Base-by-base conservation (phyloP, 2,797 vertebrate genomes). In the Coracias cyanogaster region DNA sequence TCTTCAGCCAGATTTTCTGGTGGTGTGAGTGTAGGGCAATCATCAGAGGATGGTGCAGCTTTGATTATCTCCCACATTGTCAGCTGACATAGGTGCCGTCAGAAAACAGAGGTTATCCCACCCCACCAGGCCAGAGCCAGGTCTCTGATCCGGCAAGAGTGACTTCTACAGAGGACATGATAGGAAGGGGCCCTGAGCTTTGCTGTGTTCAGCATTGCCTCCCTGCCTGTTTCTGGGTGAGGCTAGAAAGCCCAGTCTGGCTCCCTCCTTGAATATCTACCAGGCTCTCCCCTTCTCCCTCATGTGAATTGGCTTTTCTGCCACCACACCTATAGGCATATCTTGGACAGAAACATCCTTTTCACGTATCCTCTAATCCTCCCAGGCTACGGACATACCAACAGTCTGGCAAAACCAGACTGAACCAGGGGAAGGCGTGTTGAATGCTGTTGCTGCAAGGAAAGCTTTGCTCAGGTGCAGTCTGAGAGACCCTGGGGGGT, bases 361-460 rank as follows among this genome's bases (percentile, higher is more conserved):
- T 87, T 45, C 19, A 31, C 3, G 5, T 2, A 1, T 64, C 8
- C 37, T 71, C 54, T 65, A 26, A 49, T 17, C 8, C 7, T 78
- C 3, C 8, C 8, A 43, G 48, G 31, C 61, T 82, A 43, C 26
- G 73, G 46, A 83, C 37, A 7, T 15, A 49, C 10, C 4, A 5
- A 13, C 28, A 26, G 5, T 8, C 25, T 48, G 58, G 49, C 62
- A 33, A 93, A 80, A 46, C 0, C 0, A 0, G 62, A 13, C 6
- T 33, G 25, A 10, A 51, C 19, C 5, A 35, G 49, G 15, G 11
- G 17, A 79, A 84, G 8, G 13, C 45, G 16, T 3, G 1, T 11
- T 58, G 21, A 58, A 73, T 2, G 1, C 28, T 1, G 2, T 13
- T 1, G 0, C 37, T 77, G 29, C 15, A 65, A 79, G 13, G 3